phyloP scores from a whole-genome alignment of 2,113 vertebrate genomes.

The Phocoena phocoena region DNA sequence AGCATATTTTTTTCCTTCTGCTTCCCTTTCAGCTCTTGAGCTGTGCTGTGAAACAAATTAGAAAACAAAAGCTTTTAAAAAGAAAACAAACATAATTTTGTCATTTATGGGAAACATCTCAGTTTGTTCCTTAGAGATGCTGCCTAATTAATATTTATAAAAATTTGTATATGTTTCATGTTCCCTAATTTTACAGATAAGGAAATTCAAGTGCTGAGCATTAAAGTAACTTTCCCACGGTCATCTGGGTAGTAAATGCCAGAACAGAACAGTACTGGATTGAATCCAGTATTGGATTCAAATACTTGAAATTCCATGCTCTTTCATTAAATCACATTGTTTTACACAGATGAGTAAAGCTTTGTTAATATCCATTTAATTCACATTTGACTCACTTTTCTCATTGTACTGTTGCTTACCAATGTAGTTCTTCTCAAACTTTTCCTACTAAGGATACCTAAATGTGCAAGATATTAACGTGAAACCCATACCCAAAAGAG shows the following conservation, averaged over 20 bases:
- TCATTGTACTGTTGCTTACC: neutral
- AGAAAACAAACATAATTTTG: neutral
- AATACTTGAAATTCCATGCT: neutral
- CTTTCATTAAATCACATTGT: neutral
- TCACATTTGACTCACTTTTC: neutral
- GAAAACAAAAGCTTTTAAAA: neutral
- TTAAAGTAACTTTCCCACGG: neutral
- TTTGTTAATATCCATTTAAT: neutral
- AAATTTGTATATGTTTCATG: neutral
- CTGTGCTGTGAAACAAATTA: neutral
- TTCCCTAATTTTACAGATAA: neutral
- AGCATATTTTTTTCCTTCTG: neutral
- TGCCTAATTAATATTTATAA: neutral
- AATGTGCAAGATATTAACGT: neutral
- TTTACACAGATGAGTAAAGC: neutral
- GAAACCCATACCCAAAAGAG: neutral
- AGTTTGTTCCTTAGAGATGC: neutral
- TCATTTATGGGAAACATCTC: neutral
- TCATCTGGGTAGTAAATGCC: neutral
- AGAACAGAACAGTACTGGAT: neutral
- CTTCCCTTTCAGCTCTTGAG: neutral
- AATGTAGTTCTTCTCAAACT: neutral
- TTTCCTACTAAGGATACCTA: neutral
- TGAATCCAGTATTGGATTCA: neutral
- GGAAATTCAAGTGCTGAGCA: neutral